Evolutionary conservation across 2,888 invertebrate genomes (phyloP).

Genomic region (Hyalella azteca): DNA sequence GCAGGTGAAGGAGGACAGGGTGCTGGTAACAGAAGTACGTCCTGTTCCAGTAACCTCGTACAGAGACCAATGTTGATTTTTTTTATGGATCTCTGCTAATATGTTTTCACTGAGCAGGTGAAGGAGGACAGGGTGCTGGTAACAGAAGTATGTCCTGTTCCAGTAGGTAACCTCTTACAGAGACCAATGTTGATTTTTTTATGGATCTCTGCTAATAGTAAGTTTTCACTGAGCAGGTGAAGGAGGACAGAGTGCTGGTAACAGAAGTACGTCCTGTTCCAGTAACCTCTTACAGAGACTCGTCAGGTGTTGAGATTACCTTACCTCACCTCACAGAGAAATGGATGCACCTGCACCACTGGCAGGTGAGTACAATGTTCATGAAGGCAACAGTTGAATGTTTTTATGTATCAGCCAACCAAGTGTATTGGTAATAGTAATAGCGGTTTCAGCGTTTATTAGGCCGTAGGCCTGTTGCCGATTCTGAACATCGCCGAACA

Average conservation of each 20-base stretch:
- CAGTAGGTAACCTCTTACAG: neutral
- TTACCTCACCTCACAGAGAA: neutral
- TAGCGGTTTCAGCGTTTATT: too few species aligned
- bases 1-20: neutral
- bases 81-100: too few species aligned
- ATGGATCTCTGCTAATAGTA: too few species aligned
- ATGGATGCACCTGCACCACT: slow-evolving; percentile 26
- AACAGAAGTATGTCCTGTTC: neutral
- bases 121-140: neutral
- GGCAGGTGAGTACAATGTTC: slow-evolving; percentile 4
- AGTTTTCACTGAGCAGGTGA: too few species aligned
- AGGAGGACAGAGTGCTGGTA: neutral
- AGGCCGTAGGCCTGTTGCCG: too few species aligned
- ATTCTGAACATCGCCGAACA: too few species aligned
- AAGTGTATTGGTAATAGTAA: too few species aligned
- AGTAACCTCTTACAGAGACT: neutral
- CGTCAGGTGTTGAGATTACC: neutral
- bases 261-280: neutral
- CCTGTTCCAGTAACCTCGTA: neutral
- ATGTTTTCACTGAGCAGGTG: too few species aligned
- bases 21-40: slow-evolving; percentile 10
- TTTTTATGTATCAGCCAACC: too few species aligned
- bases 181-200: too few species aligned
- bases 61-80: neutral
- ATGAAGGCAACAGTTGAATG: too few species aligned